Evolutionary conservation across 2,113 vertebrate species (phyloP).

Genomic region (Carollia perspicillata): DNA sequence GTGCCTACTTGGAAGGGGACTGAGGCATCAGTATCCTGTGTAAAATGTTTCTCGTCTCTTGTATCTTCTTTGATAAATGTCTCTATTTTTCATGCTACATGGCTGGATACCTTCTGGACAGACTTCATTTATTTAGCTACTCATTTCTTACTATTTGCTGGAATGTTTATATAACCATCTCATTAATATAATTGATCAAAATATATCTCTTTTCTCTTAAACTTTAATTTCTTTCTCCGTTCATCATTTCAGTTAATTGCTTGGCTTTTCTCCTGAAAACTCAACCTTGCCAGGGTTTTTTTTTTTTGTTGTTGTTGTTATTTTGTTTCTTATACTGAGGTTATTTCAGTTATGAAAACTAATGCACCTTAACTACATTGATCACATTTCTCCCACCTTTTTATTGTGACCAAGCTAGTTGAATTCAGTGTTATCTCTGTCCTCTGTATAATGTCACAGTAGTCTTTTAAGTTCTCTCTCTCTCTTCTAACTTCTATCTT

Average conservation of each 20-base stretch:
- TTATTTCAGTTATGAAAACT: neutral
- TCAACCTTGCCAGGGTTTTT: neutral
- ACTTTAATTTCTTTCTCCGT: neutral
- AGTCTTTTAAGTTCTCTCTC: neutral
- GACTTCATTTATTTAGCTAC: neutral
- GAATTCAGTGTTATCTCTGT: neutral
- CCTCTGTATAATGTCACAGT: neutral
- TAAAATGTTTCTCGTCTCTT: no score
- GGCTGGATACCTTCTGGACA: no score
- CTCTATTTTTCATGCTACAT: no score
- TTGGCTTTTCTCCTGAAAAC: neutral
- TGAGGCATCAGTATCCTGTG: no score
- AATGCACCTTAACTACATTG: neutral
- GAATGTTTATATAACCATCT: neutral
- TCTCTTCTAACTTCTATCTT: neutral
- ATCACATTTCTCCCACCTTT: neutral
- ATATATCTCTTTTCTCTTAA: neutral
- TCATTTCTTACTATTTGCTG: neutral
- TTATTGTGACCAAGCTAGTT: neutral
- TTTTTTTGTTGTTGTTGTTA: neutral
- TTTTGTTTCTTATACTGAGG: neutral
- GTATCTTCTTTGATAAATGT: no score
- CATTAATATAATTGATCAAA: neutral
- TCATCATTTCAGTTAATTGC: slow-evolving; percentile 5
- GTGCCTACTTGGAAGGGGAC: no score